Base-by-base conservation (phyloP, 2,797 vertebrate species). In the Miichthys miiuy region DNA sequence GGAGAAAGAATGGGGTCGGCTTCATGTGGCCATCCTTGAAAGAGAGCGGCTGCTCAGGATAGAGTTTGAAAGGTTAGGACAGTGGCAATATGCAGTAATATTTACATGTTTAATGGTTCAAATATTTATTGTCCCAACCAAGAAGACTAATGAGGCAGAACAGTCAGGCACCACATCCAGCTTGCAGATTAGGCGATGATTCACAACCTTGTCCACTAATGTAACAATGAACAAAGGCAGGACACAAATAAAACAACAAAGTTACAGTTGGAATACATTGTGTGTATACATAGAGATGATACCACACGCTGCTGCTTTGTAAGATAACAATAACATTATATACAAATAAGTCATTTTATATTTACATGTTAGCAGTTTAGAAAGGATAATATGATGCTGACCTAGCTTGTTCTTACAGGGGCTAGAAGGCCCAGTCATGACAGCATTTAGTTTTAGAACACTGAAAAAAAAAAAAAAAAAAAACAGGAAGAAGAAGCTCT, bases 1-100 rank as follows among this genome's bases (percentile, higher is more conserved):
- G 86, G 98, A 99, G 93, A 99, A 99, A 83, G 98, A 99, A 88
- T 99, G 98, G 97, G 98, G 97, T 30, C 94, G 94, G 61, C 95
- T 99, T 44, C 97, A 98, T 5, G 94, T 97, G 61, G 95, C 97
- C 42, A 97, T 99, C 52, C 93, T 98, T 71, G 98, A 99, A 89
- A 94, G 98, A 58, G 98, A 99, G 86, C 96, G 96, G 78, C 96
- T 97, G 76, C 96, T 99, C 61, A 95, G 97, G 8, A 94, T 94
- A 0, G 98, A 99, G 92, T 96, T 97, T 81, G 97, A 99, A 83
- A 97, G 97, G 93, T 94, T 4, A 64, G 85, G 3, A 68, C 7
- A 65, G 20, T 16, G 6, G 11, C 9, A 5, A 77, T 66, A 23
- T 74, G 10, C 21, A 41, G 38, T 16, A 17, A 34, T 23, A 20